Conservation (phyloP, 2,113 vertebrate genomes). For the Cyprinodon tularosa region DNA sequence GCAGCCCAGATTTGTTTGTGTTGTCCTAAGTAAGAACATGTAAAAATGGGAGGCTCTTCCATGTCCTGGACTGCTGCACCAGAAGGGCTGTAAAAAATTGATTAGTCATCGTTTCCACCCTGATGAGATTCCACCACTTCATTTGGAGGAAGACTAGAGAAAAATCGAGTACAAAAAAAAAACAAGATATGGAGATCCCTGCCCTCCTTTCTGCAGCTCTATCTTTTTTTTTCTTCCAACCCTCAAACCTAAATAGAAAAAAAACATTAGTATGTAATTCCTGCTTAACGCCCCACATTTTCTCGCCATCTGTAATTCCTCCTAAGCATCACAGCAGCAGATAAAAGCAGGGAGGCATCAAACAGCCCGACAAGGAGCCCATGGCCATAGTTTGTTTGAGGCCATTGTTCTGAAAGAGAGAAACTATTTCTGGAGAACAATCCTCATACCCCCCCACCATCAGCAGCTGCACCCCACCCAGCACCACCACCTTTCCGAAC, state of each 20-base stretch:
- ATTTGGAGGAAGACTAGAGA: conserved; percentile 21
- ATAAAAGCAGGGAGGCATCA: conserved; percentile 45
- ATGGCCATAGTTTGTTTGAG: conserved; percentile 50
- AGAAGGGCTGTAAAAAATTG: conserved; percentile 46
- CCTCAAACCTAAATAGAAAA: neutral
- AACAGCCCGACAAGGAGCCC: conserved; percentile 36
- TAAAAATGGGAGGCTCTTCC: conserved; percentile 44
- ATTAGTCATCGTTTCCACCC: conserved; percentile 62
- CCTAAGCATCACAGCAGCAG: conserved; percentile 46
- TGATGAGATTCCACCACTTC: conserved; percentile 61
- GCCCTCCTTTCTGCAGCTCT: conserved; percentile 9
- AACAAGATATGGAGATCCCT: conserved; percentile 15
- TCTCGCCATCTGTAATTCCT: conserved; percentile 35
- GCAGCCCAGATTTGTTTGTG: conserved; percentile 40
- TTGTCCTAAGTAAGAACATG: conserved; percentile 28
- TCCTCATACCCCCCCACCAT: conserved; percentile 19
- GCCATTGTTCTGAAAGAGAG: conserved; percentile 44
- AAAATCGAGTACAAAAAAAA: conserved; percentile 9
- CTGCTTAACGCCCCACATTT: conserved; percentile 34
- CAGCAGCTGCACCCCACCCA: conserved; percentile 6
- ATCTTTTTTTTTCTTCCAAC: neutral
- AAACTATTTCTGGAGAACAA: conserved; percentile 39
- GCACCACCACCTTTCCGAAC: conserved; percentile 24
- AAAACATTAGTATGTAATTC: conserved; percentile 20
- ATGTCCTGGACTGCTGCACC: conserved; percentile 40